Evolutionary conservation across 1,140 invertebrate genomes (phyloP).

Genomic region (Caerostris darwini): DNA sequence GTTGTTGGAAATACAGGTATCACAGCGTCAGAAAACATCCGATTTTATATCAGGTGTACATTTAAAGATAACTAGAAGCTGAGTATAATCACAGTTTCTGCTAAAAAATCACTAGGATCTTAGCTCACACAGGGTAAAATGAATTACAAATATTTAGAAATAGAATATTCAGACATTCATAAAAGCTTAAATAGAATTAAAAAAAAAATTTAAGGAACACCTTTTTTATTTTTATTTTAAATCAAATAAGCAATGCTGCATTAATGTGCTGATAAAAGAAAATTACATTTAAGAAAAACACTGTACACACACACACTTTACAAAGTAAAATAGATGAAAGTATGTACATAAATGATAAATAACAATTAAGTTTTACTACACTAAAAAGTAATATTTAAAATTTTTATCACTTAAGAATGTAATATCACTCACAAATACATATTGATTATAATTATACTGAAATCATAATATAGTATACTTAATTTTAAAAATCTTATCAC

Average conservation of each 20-base stretch:
- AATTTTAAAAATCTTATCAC: not conserved
- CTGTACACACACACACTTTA: not conserved
- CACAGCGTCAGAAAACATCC: constrained; percentile 65
- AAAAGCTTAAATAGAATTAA: constrained; percentile 35
- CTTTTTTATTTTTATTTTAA: not conserved
- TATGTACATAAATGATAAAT: not conserved
- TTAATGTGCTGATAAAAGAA: not conserved
- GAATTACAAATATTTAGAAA: constrained; percentile 12
- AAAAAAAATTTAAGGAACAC: constrained; percentile 37
- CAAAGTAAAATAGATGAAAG: not conserved
- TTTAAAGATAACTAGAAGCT: constrained; percentile 60
- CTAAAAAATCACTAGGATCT: constrained; percentile 48
- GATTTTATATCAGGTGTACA: constrained; percentile 48
- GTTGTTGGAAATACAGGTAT: constrained; percentile 71
- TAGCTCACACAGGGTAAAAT: constrained; percentile 38
- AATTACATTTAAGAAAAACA: not conserved
- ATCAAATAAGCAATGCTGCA: not conserved
- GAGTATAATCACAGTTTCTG: constrained; percentile 73
- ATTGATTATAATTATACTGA: not conserved
- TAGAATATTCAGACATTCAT: constrained; percentile 22
- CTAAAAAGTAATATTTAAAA: not conserved
- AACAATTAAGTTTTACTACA: not conserved
- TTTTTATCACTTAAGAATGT: not conserved
- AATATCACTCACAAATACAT: constrained; percentile 17
- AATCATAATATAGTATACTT: not conserved